These are phyloP conservation scores for Uria lomvia DNA, from an alignment of 2,113 vertebrate species.

Conservation along the genomic window DNA sequence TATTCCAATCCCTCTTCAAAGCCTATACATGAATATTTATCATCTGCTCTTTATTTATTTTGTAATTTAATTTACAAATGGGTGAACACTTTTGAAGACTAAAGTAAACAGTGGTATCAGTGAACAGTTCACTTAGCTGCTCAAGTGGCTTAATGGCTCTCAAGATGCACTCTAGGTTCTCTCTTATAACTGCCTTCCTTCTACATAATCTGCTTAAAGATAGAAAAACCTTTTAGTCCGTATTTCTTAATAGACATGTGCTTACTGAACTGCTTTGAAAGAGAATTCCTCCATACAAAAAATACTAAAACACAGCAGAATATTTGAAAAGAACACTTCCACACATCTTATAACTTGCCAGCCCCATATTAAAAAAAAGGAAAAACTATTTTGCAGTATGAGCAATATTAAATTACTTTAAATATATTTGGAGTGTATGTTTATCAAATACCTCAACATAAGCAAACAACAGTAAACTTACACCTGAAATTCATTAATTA, in stretches of 20 bases:
- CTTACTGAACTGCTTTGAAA: constrained; percentile 19
- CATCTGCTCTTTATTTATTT: constrained; percentile 1
- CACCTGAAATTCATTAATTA: neutral
- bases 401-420: neutral
- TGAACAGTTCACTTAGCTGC: constrained; percentile 19
- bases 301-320: neutral
- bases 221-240: neutral
- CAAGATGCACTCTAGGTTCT: constrained; percentile 61
- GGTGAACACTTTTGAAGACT: neutral
- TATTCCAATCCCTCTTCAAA: neutral
- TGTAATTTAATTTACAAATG: constrained; percentile 23
- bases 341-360: neutral
- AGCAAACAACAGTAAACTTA: neutral
- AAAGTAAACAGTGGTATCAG: neutral
- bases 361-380: neutral
- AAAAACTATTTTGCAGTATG: neutral
- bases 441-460: neutral
- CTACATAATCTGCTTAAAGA: constrained; percentile 45
- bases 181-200: constrained; percentile 24
- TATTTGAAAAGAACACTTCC: neutral
- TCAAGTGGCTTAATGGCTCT: constrained; percentile 55
- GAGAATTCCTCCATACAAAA: neutral
- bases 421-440: neutral
- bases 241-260: neutral
- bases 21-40: neutral